These are phyloP conservation scores for Acleris holmiana DNA, from an alignment of 2,888 invertebrate species.

Conservation along the genomic window DNA sequence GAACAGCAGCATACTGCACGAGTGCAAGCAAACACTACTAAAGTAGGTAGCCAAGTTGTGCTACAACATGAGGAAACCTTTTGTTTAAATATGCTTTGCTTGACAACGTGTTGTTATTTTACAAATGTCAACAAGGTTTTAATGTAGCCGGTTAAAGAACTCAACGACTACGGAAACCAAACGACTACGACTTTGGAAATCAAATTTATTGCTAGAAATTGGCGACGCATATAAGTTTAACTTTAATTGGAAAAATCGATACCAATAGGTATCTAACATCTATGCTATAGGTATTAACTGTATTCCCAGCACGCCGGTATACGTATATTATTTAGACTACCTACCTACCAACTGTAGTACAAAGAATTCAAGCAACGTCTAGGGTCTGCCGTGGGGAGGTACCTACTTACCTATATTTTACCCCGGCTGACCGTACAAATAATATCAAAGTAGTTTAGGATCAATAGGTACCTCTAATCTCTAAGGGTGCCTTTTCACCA, in stretches of 20 bases:
- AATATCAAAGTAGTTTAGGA: too few relatives aligned
- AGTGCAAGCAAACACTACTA: conserved; percentile 49
- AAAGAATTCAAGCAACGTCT: neutral
- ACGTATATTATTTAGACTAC: conserved; percentile 19
- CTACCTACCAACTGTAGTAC: conserved; percentile 13
- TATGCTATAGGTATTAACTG: conserved; percentile 29
- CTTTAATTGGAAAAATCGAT: conserved; percentile 30
- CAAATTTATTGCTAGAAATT: neutral
- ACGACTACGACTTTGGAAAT: conserved; percentile 10
- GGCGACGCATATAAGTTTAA: too few relatives aligned
- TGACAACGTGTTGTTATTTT: too few relatives aligned
- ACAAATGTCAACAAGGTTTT: conserved; percentile 11
- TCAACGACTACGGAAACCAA: too few relatives aligned
- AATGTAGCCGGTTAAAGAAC: conserved; percentile 19
- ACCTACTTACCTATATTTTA: too few relatives aligned
- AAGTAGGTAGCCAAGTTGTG: conserved; percentile 14
- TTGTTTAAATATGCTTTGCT: neutral
- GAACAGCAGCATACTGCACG: conserved; percentile 55
- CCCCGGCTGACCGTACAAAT: too few relatives aligned
- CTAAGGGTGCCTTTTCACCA: too few relatives aligned
- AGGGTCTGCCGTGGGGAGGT: too few relatives aligned
- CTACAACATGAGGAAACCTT: conserved; percentile 5
- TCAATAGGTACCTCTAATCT: too few relatives aligned
- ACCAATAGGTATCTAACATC: conserved; percentile 18
- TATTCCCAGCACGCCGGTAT: conserved; percentile 19